phyloP scores from a whole-genome alignment of 2,113 vertebrate species.

The Platycercus adscitus region DNA sequence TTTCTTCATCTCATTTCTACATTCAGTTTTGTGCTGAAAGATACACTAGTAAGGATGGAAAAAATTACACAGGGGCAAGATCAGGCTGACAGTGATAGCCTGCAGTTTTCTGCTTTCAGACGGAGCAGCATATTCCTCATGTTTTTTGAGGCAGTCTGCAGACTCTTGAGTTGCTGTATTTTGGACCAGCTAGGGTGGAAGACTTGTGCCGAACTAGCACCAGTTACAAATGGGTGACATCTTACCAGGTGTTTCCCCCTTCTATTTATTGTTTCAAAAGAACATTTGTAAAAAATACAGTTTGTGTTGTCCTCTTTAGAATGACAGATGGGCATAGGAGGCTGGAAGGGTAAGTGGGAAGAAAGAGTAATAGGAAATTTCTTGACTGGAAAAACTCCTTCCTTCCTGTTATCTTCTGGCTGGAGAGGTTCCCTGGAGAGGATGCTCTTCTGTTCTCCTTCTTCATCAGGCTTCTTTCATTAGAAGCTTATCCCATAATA shows the following conservation, averaged over 20 bases:
- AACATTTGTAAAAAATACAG: neutral
- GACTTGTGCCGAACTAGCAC: neutral
- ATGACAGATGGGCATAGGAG: neutral
- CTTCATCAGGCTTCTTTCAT: neutral
- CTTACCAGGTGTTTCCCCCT: neutral
- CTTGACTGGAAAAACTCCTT: neutral
- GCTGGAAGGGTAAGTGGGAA: neutral
- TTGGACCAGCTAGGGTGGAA: neutral
- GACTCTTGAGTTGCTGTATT: neutral
- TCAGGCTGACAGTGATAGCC: constrained; percentile 36
- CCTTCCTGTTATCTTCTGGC: neutral
- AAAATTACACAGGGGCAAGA: constrained; percentile 36
- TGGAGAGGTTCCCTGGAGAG: neutral
- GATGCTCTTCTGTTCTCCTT: neutral
- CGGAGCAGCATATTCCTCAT: neutral
- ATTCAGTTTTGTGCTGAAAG: constrained; percentile 60
- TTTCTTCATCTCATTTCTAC: constrained; percentile 18
- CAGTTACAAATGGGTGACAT: neutral
- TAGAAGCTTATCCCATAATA: neutral
- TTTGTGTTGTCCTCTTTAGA: neutral
- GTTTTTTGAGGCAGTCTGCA: neutral
- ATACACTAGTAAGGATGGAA: constrained; percentile 48
- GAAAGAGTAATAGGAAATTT: neutral
- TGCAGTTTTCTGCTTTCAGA: constrained; percentile 20
- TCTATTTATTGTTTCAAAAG: neutral